phyloP scores from a whole-genome alignment of 1,140 invertebrate species.

The Palaemon carinicauda region DNA sequence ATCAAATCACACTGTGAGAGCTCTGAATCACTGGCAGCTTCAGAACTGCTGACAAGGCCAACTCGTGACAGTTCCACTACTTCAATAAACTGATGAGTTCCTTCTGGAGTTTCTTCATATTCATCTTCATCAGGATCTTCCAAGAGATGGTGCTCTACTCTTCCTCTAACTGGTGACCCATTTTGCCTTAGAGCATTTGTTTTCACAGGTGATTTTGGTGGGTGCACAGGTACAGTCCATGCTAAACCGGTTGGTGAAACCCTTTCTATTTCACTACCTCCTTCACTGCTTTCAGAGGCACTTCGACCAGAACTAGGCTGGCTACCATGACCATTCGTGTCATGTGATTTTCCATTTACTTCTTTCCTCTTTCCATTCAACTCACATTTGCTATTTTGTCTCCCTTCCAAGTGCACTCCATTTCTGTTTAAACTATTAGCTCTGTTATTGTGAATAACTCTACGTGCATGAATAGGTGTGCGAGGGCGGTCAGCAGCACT shows the following conservation, averaged over 20 bases:
- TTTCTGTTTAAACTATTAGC: conserved; percentile 29
- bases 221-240: conserved; percentile 53
- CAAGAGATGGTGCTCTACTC: conserved; percentile 39
- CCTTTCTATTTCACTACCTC: conserved; percentile 43
- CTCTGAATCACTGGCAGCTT: conserved; percentile 58
- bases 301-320: conserved; percentile 19
- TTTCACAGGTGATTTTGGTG: conserved; percentile 22
- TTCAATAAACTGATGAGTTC: conserved; percentile 33
- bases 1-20: conserved; percentile 51
- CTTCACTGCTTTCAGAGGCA: conserved; percentile 55
- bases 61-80: conserved; percentile 25
- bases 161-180: conserved; percentile 19
- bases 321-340: conserved; percentile 12
- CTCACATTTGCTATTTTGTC: not conserved
- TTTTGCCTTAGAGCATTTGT: conserved; percentile 19
- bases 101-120: conserved; percentile 51
- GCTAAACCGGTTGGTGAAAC: conserved; percentile 53
- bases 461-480: conserved; percentile 20
- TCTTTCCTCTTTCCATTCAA: conserved; percentile 16
- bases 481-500: conserved; percentile 49
- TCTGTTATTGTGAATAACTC: conserved; percentile 42
- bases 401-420: not conserved
- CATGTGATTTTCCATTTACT: conserved; percentile 15
- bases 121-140: conserved; percentile 59
- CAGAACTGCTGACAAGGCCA: conserved; percentile 43